Evolutionary conservation across 2,797 vertebrate genomes (phyloP).

Genomic region (Selene dorsalis): DNA sequence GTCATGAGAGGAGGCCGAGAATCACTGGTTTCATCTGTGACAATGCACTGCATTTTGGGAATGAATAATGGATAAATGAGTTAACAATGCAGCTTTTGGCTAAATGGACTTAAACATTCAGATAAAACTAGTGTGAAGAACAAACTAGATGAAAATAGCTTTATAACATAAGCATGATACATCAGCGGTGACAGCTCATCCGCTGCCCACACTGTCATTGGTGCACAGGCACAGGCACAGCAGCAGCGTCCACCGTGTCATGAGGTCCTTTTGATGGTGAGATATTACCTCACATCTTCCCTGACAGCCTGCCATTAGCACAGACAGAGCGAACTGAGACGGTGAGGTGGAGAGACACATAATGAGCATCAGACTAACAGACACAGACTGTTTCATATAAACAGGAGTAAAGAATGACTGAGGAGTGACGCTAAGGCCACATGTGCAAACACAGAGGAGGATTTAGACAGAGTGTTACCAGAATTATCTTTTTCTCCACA

Average conservation of each 20-base stretch:
- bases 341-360: slow-evolving; percentile 41
- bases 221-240: slow-evolving; percentile 19
- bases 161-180: slow-evolving; percentile 11
- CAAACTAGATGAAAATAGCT: neutral
- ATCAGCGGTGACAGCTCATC: slow-evolving; percentile 52
- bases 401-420: slow-evolving; percentile 20
- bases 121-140: neutral
- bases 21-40: neutral
- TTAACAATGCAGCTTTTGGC: neutral
- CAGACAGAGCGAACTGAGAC: slow-evolving; percentile 28
- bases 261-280: slow-evolving; percentile 62
- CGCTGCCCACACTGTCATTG: slow-evolving; percentile 43
- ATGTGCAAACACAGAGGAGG: slow-evolving; percentile 60
- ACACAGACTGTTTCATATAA: slow-evolving; percentile 52
- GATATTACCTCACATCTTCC: slow-evolving; percentile 47
- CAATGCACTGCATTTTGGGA: neutral
- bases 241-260: slow-evolving; percentile 41
- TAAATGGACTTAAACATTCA: neutral
- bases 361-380: slow-evolving; percentile 48
- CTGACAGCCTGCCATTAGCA: slow-evolving; percentile 58
- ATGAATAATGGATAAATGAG: too few relatives aligned
- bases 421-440: slow-evolving; percentile 48
- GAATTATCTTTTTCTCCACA: too few relatives aligned
- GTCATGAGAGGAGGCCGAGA: too few relatives aligned
- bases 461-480: slow-evolving; percentile 6